These are phyloP conservation scores for Pipistrellus nathusii DNA, from an alignment of 2,797 vertebrate species.

Conservation along the genomic window DNA sequence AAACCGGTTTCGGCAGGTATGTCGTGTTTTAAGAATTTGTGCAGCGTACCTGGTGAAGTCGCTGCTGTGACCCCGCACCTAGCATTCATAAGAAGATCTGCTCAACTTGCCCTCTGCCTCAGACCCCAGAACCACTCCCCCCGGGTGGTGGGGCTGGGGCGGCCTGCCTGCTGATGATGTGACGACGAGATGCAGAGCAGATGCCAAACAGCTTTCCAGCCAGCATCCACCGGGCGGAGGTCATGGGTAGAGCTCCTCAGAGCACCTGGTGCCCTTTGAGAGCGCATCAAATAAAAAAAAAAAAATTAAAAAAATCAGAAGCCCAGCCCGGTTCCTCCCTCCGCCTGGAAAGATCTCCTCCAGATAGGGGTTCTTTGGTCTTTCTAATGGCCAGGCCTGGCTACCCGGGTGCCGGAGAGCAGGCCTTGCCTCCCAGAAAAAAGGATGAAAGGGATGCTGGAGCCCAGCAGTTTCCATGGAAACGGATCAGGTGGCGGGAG, in stretches of 20 bases:
- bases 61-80: neutral
- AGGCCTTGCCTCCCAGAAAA: constrained; percentile 71
- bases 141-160: neutral
- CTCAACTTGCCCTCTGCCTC: neutral
- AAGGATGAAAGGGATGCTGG: constrained; percentile 74
- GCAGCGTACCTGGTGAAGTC: neutral
- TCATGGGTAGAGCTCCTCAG: constrained; percentile 53
- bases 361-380: constrained; percentile 68
- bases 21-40: neutral
- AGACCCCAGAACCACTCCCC: neutral
- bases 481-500: constrained; percentile 64
- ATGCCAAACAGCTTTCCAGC: constrained; percentile 36
- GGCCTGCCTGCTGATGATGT: neutral
- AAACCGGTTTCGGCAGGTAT: neutral
- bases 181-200: neutral
- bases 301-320: constrained; percentile 37
- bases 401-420: constrained; percentile 43
- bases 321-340: neutral
- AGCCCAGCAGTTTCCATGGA: constrained; percentile 82
- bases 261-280: constrained; percentile 68
- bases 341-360: constrained; percentile 60
- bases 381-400: constrained; percentile 69
- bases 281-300: constrained; percentile 52
- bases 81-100: neutral
- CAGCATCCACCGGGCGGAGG: neutral